A percentile compares a stretch with the other conserved stretches of the same genome.
phyloP scores from a whole-genome alignment of 2,113 vertebrate species.

The Muntiacus muntjak region DNA sequence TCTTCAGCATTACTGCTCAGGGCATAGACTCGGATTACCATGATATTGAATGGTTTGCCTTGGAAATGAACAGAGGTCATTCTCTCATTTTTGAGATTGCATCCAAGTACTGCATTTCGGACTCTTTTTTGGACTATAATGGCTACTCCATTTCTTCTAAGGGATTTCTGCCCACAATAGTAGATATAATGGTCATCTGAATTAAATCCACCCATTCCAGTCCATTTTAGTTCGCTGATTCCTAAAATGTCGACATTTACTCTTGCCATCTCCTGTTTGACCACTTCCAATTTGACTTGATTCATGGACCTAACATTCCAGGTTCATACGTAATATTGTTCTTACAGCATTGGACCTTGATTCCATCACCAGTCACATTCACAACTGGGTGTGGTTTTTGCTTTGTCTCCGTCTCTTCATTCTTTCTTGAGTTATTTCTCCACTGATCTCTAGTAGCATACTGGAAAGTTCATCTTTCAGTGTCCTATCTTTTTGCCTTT shows the following conservation, averaged over 20 bases:
- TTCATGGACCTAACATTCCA: not conserved
- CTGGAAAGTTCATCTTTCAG: not conserved
- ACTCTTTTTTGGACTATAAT: not conserved
- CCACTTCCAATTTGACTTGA: not conserved
- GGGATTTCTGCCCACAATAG: not conserved
- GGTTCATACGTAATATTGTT: not conserved
- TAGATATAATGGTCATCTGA: not conserved
- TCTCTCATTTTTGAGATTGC: not conserved
- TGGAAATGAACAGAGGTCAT: not conserved
- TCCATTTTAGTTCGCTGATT: not conserved
- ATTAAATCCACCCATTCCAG: not conserved
- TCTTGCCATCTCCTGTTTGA: not conserved
- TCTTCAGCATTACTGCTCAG: not conserved
- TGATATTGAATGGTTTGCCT: not conserved
- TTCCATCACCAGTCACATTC: not conserved
- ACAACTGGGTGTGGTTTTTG: not conserved
- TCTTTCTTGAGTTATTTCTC: not conserved
- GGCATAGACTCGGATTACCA: not conserved
- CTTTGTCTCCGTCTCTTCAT: not conserved
- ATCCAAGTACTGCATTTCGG: not conserved
- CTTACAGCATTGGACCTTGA: not conserved
- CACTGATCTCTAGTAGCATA: not conserved
- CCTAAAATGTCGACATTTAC: fast-evolving
- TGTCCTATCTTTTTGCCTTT: not conserved
- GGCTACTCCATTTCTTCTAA: not conserved